These are phyloP conservation scores for Nowickia ferox DNA, from an alignment of 2,888 invertebrate species.

Conservation along the genomic window DNA sequence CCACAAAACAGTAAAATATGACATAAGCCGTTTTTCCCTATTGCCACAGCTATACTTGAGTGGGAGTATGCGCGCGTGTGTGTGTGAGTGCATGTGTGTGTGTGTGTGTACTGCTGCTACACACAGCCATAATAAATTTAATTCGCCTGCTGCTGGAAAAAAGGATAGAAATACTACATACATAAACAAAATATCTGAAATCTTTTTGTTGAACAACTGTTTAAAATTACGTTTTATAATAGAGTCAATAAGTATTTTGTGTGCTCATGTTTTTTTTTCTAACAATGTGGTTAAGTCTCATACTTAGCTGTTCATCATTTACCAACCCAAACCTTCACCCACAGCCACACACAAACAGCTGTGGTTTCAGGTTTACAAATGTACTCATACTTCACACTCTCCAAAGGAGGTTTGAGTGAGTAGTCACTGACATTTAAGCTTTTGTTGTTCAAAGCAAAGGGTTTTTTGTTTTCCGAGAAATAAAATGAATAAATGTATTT, in stretches of 20 bases:
- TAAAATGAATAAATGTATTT: neutral
- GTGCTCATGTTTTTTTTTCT: neutral
- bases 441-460: neutral
- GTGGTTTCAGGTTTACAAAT: too few species aligned
- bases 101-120: too few species aligned
- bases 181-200: neutral
- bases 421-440: conserved; percentile 33
- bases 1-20: too few species aligned
- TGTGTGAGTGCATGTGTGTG: too few species aligned
- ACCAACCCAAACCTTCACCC: neutral
- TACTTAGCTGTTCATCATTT: neutral
- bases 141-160: too few species aligned
- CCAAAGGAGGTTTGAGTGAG: neutral
- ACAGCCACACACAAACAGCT: neutral
- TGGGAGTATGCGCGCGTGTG: too few species aligned
- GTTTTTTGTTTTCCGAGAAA: neutral
- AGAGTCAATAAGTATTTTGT: conserved; percentile 1
- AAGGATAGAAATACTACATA: too few species aligned
- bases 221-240: neutral
- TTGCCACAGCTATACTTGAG: too few species aligned
- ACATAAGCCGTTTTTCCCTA: too few species aligned
- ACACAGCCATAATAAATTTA: too few species aligned
- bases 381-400: neutral
- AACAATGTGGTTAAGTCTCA: neutral
- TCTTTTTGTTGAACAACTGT: conserved; percentile 12